Evolutionary conservation across 2,113 vertebrate species (phyloP), one percentile per base, ranked within the genome.

Genomic region (Ctenomys sociabilis): DNA sequence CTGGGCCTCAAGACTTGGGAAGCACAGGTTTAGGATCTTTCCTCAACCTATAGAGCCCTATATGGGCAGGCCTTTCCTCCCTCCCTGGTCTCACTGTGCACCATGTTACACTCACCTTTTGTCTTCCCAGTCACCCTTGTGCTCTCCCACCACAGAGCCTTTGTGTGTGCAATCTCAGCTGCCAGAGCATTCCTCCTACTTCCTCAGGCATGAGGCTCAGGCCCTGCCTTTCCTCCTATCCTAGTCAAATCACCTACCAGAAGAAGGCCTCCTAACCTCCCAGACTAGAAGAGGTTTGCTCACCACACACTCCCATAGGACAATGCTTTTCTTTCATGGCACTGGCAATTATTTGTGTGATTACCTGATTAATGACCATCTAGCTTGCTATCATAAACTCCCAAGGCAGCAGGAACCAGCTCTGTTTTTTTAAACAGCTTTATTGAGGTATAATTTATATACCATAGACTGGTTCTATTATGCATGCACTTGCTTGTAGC

Each of bases 381-480:
- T 70, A 75, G 32, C 43, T 75, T 82, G 64, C 82, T 43, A 54
- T 68, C 57, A 45, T 21, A 93, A 95, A 78, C 89, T 85, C 82
- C 57, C 43, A 81, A 78, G n/a, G 78, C 19, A 84, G 80, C 49
- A 40, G 80, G 57, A 57, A 88, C 45, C 52, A 49, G 54, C 63
- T 86, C 59, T 90, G 57, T 84, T 91, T 86, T 86, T 37, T 80
- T 93, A 75, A 92, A 88, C 14, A 52, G 66, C 52, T 97, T 91
- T 92, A 91, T 1, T 52, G 86, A 61, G n/a, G 24, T 78, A 1
- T 52, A 75, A 81, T 37, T 86, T 90, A 89, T 81, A 43, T 75
- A 43, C 30, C 52, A 70, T 1, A 52, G 45, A 93, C 70, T 57
- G 37, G 82, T 40, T 95, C 40, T 57, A 24, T 26, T 70, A 59